Percentiles rank a stretch among this genome's conserved stretches.
Evolutionary conservation across 2,113 vertebrate genomes (phyloP).

Genomic region (Clarias magur): DNA sequence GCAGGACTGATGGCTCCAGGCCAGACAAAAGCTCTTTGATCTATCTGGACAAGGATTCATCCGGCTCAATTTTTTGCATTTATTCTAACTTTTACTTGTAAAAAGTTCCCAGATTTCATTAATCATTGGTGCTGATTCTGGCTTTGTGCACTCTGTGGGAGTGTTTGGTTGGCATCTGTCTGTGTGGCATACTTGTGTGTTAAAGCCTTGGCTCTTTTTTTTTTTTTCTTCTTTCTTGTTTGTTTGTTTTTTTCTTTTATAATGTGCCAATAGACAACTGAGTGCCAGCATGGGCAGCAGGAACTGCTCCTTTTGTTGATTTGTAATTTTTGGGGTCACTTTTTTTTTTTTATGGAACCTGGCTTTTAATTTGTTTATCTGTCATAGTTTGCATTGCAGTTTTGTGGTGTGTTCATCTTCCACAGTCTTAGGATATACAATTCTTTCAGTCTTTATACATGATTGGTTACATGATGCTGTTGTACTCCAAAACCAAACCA

Average conservation of each 20-base stretch:
- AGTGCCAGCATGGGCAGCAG: slow-evolving; percentile 25
- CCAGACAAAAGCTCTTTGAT: slow-evolving; percentile 42
- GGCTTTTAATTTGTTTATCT: neutral
- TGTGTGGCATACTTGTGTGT: neutral
- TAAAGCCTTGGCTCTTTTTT: slow-evolving; percentile 2
- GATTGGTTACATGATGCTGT: neutral
- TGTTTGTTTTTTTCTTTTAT: too few species aligned
- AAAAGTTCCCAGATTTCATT: neutral
- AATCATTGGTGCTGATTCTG: neutral
- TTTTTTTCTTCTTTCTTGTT: too few species aligned
- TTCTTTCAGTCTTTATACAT: neutral
- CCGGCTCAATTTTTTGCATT: neutral
- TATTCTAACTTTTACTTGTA: slow-evolving; percentile 24
- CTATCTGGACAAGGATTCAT: slow-evolving; percentile 4
- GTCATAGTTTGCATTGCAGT: neutral
- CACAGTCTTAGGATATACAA: neutral
- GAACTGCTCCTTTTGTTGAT: slow-evolving; percentile 27
- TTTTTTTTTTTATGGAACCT: neutral
- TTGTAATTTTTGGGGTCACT: neutral
- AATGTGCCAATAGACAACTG: slow-evolving; percentile 9
- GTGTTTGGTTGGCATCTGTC: neutral
- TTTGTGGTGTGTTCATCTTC: neutral
- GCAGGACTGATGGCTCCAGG: slow-evolving; percentile 34
- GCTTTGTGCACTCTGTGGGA: neutral
- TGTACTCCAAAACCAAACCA: neutral